A percentile compares a stretch with the other conserved stretches of the same genome.
These are phyloP conservation scores for Conistra vaccinii DNA, from an alignment of 2,888 invertebrate species.

Conservation along the genomic window DNA sequence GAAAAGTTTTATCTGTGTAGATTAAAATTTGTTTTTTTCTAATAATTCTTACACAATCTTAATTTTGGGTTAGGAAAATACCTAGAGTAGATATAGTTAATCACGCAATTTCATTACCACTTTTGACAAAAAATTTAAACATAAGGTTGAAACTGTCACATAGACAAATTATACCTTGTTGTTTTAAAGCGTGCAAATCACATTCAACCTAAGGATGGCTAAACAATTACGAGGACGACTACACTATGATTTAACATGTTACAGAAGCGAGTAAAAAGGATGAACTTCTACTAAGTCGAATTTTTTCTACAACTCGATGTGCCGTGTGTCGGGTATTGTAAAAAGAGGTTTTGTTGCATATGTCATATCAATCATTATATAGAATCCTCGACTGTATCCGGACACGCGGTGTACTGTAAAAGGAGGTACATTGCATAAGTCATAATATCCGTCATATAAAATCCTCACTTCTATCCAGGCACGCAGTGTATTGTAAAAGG, in stretches of 20 bases:
- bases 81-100: background rate
- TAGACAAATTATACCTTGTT: background rate
- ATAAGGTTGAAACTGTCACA: background rate
- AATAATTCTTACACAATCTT: background rate
- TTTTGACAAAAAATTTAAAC: background rate
- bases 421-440: background rate
- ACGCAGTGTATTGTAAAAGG: slow-evolving; percentile 87
- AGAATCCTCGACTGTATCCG: too few species aligned
- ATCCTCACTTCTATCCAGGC: slow-evolving; percentile 92
- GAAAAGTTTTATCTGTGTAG: too few species aligned
- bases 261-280: background rate
- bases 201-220: too few species aligned
- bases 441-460: background rate
- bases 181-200: background rate
- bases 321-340: background rate
- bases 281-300: background rate
- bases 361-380: too few species aligned
- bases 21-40: background rate
- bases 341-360: background rate
- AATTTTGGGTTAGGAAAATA: too few species aligned
- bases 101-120: too few species aligned
- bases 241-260: too few species aligned
- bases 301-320: too few species aligned
- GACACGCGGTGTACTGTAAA: too few species aligned
- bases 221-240: background rate